Percentiles rank a stretch among this genome's conserved stretches.
These are phyloP conservation scores for Chrysotoxum bicinctum DNA, from an alignment of 2,888 invertebrate species.

Conservation along the genomic window DNA sequence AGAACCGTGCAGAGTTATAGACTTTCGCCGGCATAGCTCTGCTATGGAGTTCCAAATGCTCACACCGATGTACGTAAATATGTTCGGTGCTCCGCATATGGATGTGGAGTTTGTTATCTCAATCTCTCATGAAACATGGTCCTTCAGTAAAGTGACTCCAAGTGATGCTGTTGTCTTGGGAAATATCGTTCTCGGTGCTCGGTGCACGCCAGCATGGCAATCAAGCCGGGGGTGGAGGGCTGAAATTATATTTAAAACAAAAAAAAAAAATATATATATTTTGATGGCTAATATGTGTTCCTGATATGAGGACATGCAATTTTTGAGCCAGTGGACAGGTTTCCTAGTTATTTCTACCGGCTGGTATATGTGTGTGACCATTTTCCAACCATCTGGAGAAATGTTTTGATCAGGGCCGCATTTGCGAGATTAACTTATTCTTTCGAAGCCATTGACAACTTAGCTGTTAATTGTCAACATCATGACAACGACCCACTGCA, in stretches of 20 bases:
- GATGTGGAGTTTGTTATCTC: constrained; percentile 70
- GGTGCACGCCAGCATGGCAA: constrained; percentile 19
- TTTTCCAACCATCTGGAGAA: constrained; percentile 62
- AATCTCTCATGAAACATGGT: constrained; percentile 71
- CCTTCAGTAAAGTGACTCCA: constrained; percentile 47
- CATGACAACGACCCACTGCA: too few species aligned
- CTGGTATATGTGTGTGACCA: constrained; percentile 36
- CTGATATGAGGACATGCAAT: constrained; percentile 72
- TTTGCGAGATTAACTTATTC: too few species aligned
- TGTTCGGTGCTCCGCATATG: constrained; percentile 49
- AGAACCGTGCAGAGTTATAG: constrained; percentile 15
- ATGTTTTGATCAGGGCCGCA: constrained; percentile 14
- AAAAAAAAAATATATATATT: constrained; percentile 23
- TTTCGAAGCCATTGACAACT: too few species aligned
- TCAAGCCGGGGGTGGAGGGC: constrained; percentile 19
- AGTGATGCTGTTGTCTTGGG: constrained; percentile 53
- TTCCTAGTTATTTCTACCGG: constrained; percentile 44
- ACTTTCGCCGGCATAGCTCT: constrained; percentile 38
- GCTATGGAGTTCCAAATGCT: background rate
- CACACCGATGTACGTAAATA: background rate
- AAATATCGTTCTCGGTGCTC: constrained; percentile 51
- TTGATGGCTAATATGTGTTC: constrained; percentile 73
- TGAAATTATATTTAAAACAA: background rate
- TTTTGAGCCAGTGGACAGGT: constrained; percentile 66
- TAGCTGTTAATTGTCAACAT: too few species aligned